Base-by-base conservation (phyloP, 2,113 vertebrate species). In the Canis aureus region DNA sequence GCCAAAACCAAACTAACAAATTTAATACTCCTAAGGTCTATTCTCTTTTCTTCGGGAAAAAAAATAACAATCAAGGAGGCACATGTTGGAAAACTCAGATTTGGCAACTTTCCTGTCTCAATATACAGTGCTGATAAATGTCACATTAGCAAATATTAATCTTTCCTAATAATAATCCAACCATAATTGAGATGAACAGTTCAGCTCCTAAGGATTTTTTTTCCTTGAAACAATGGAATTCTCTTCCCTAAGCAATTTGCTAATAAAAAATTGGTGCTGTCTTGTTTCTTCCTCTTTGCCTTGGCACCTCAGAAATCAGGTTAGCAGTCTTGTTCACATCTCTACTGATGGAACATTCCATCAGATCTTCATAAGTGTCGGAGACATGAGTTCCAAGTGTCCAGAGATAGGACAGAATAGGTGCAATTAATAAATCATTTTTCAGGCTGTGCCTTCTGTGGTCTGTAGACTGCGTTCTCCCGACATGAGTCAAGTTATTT, bases 71-170 rank as follows among this genome's bases (percentile, higher is more conserved):
- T 3, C 0, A 0, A 17, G 27, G 35, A 35, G 17, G n/a, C 25
- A 15, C 16, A 64, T 86, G 49, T 85, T 80, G 83, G 84, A 95
- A 97, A 95, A 59, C 76, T 57, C 55, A 91, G 91, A 53, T 83
- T 84, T 22, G 10, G 66, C 17, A 81, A 73, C 9, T 66, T 53
- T 79, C 38, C 62, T 79, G 0, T 73, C 78, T 94, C 64, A 51
- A 6, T 79, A 71, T 49, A 38, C 55, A 73, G 11, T 57, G n/a
- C 43, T 79, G 13, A 76, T 82, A 86, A 64, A 35, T 69, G 62
- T 90, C 64, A 60, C 55, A 19, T 73, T 93, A 76, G 64, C 60
- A 95, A 38, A 89, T 43, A 69, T 38, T 73, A 90, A 84, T 89
- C 29, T n/a, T 92, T 81, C 88, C 29, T 71, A 86, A 69, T 81